Conservation (phyloP, 2,113 vertebrate genomes). For the Sterna hirundo region DNA sequence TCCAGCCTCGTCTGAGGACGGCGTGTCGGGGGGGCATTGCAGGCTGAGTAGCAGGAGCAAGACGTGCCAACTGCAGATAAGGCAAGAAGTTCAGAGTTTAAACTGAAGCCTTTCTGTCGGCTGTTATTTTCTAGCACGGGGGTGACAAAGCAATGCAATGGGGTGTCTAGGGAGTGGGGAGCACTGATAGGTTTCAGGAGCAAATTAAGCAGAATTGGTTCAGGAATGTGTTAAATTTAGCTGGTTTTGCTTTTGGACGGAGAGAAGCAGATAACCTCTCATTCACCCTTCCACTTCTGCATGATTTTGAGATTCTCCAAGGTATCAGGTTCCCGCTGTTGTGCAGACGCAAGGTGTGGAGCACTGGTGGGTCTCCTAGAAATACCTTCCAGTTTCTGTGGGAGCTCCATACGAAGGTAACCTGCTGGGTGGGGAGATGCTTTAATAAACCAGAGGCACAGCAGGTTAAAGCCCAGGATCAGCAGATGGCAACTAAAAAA, state of each 20-base stretch:
- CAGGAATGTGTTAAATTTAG: neutral
- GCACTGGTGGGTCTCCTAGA: neutral
- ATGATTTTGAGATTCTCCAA: neutral
- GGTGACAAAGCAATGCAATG: neutral
- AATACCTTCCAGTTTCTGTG: neutral
- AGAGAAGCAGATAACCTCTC: neutral
- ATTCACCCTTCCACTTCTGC: neutral
- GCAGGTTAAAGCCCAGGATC: neutral
- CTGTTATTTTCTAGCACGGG: neutral
- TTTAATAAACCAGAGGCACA: neutral
- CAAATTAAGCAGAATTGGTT: neutral
- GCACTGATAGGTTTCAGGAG: neutral
- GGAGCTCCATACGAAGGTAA: neutral
- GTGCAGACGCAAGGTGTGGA: neutral
- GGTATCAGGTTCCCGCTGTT: neutral
- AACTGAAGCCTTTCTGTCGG: neutral
- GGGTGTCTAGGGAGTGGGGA: neutral
- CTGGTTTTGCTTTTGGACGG: neutral
- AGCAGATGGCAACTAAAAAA: neutral
- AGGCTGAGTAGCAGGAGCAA: neutral
- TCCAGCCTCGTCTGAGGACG: neutral
- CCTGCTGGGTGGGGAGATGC: neutral
- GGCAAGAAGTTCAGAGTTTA: neutral
- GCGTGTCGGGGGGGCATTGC: accelerated
- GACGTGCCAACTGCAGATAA: neutral